phyloP scores from a whole-genome alignment of 1,140 invertebrate species.

The Dicyema japonicum region DNA sequence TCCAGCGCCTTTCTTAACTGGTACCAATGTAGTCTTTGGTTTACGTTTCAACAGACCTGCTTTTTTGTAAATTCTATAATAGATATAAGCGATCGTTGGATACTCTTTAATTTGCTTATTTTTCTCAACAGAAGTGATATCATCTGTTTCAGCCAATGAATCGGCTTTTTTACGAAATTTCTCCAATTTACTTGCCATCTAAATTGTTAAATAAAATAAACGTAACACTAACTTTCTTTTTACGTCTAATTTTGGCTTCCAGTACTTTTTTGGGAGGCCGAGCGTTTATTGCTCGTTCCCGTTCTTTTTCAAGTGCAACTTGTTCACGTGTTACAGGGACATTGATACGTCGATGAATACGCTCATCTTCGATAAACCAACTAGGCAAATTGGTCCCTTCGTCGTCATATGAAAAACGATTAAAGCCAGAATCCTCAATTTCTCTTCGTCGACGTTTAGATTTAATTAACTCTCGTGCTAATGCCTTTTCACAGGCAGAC shows the following conservation, averaged over 20 bases:
- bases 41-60: conserved; percentile 32
- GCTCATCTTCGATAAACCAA: conserved; percentile 84
- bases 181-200: conserved; percentile 37
- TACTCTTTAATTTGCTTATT: conserved; percentile 52
- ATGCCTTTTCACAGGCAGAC: conserved; percentile 7
- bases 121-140: conserved; percentile 60
- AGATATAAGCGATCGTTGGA: conserved; percentile 6
- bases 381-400: conserved; percentile 39
- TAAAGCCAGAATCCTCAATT: conserved; percentile 10
- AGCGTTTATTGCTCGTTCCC: conserved; percentile 33
- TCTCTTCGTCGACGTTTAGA: conserved; percentile 14
- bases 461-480: conserved; percentile 13
- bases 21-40: conserved; percentile 58
- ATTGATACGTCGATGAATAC: conserved; percentile 40
- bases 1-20: conserved; percentile 44
- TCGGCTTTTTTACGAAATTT: conserved; percentile 80
- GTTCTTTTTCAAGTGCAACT: not conserved
- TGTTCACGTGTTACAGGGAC: conserved; percentile 31
- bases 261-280: conserved; percentile 84
- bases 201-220: conserved; percentile 5
- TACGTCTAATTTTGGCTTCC: conserved; percentile 85
- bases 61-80: conserved; percentile 54
- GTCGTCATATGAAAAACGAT: conserved; percentile 26
- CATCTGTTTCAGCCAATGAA: conserved; percentile 47
- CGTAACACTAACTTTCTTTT: conserved; percentile 31